These are phyloP conservation scores for Misgurnus anguillicaudatus DNA, from an alignment of 2,113 vertebrate genomes.

Conservation along the genomic window DNA sequence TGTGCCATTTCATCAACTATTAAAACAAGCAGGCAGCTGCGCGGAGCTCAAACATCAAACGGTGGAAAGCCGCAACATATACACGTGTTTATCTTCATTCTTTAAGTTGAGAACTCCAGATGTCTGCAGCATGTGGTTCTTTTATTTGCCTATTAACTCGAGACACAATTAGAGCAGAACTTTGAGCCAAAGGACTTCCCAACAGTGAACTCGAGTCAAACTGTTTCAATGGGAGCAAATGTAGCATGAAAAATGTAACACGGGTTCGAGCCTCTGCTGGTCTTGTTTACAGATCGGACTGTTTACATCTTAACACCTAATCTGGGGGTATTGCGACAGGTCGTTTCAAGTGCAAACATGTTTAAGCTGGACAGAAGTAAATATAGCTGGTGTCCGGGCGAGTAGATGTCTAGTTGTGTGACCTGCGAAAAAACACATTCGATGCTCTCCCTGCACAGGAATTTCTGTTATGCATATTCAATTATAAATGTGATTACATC, in stretches of 20 bases:
- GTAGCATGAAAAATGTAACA: slow-evolving; percentile 53
- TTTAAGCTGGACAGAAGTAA: slow-evolving; percentile 67
- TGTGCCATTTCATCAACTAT: slow-evolving; percentile 25
- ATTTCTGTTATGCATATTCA: too few relatives aligned
- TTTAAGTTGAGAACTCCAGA: slow-evolving; percentile 62
- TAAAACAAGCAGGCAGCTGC: slow-evolving; percentile 20
- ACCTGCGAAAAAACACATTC: slow-evolving; percentile 66
- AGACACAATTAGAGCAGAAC: slow-evolving; percentile 73
- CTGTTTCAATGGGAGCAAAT: slow-evolving; percentile 61
- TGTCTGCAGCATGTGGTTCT: slow-evolving; percentile 43
- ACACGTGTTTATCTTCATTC: slow-evolving; percentile 65
- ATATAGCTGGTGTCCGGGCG: slow-evolving; percentile 63
- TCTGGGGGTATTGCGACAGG: slow-evolving; percentile 59
- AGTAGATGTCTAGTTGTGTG: slow-evolving; percentile 54
- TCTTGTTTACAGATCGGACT: slow-evolving; percentile 60
- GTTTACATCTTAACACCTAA: slow-evolving; percentile 54
- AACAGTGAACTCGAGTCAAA: slow-evolving; percentile 58
- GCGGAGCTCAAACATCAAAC: slow-evolving; percentile 26
- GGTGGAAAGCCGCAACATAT: background rate
- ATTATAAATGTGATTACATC: too few relatives aligned
- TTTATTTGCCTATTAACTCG: slow-evolving; percentile 72
- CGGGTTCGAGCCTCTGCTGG: slow-evolving; percentile 42
- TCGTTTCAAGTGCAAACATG: slow-evolving; percentile 66
- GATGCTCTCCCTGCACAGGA: too few relatives aligned
- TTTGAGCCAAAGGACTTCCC: slow-evolving; percentile 65